Percentiles rank a stretch among this genome's conserved stretches.
phyloP scores from a whole-genome alignment of 2,797 vertebrate genomes.

The Thripadectes ignobilis region DNA sequence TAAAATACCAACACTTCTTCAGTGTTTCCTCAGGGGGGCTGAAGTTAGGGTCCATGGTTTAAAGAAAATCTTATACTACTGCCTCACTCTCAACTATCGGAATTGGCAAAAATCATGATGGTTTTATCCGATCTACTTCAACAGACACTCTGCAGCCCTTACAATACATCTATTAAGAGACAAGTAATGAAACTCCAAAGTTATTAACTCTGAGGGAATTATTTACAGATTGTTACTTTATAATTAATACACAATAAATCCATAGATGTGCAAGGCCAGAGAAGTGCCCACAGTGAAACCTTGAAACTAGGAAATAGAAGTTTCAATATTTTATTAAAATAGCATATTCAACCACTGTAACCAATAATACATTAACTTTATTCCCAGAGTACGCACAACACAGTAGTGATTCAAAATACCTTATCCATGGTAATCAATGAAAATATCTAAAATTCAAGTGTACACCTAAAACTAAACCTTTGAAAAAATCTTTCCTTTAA shows the following conservation, averaged over 20 bases:
- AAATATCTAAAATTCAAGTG: slow-evolving; percentile 79
- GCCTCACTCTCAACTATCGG: not conserved
- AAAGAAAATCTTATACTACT: not conserved
- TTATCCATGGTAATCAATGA: slow-evolving; percentile 73
- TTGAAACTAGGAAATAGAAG: not conserved
- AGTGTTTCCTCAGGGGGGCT: not conserved
- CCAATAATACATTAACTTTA: slow-evolving; percentile 79
- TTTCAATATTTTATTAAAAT: slow-evolving; percentile 98
- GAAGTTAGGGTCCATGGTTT: not conserved
- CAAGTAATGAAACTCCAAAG: not conserved
- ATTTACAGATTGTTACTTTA: not conserved
- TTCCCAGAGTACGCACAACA: slow-evolving; percentile 74
- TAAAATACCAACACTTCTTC: not conserved
- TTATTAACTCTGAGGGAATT: not conserved
- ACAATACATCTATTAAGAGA: not conserved
- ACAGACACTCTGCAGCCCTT: not conserved
- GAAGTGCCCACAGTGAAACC: not conserved
- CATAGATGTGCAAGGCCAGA: not conserved
- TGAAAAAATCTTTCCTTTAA: slow-evolving; percentile 72
- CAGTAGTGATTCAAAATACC: slow-evolving; percentile 82
- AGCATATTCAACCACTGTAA: slow-evolving; percentile 85
- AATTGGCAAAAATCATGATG: not conserved
- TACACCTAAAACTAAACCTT: slow-evolving; percentile 74
- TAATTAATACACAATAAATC: not conserved
- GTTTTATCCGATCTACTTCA: not conserved